These are phyloP conservation scores for Acropternis orthonyx DNA, from an alignment of 2,797 vertebrate species.

Conservation along the genomic window DNA sequence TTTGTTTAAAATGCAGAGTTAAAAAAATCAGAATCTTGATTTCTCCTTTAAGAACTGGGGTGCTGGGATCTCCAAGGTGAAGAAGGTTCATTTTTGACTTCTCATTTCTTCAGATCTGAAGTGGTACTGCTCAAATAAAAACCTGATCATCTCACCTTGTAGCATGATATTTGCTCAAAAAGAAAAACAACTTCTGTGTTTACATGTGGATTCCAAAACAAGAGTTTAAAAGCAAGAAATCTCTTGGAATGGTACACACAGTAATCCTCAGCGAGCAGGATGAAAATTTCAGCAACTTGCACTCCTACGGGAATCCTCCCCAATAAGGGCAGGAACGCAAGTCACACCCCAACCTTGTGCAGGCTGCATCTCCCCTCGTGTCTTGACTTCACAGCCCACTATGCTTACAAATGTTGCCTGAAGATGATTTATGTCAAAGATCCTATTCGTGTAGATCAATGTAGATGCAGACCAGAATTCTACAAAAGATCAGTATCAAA, in stretches of 20 bases:
- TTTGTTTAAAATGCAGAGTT: not conserved
- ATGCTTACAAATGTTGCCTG: not conserved
- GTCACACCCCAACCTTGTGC: not conserved
- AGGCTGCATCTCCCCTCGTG: not conserved
- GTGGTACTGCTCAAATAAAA: not conserved
- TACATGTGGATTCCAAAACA: not conserved
- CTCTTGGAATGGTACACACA: not conserved
- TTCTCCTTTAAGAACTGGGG: conserved; percentile 7
- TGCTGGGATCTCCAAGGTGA: conserved; percentile 7
- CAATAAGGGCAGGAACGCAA: not conserved
- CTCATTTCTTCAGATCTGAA: conserved; percentile 17
- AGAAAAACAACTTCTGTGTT: not conserved
- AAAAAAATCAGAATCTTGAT: not conserved
- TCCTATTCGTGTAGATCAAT: not conserved
- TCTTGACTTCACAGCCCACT: not conserved
- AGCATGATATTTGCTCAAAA: not conserved
- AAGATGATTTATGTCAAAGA: not conserved
- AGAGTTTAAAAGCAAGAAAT: conserved; percentile 1
- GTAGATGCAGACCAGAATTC: not conserved
- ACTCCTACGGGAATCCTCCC: not conserved
- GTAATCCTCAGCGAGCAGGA: not conserved
- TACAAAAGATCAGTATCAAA: not conserved
- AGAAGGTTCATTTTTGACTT: conserved; percentile 19
- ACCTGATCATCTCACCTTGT: not conserved
- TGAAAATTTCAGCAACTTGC: not conserved